Conservation (phyloP, 2,888 invertebrate genomes). For the Hesperia comma region DNA sequence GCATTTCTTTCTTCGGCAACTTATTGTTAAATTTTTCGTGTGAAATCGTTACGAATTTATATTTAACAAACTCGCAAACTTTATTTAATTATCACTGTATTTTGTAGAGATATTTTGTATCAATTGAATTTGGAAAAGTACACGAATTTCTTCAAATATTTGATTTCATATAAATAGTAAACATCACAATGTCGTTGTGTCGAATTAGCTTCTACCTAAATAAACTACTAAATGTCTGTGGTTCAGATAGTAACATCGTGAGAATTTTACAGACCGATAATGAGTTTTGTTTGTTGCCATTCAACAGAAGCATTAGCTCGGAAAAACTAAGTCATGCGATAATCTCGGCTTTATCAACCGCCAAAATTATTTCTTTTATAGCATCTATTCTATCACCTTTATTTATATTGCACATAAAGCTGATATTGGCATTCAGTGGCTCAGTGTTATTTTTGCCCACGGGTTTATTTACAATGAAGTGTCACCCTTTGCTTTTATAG, state of each 20-base stretch:
- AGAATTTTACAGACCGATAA: conserved; percentile 59
- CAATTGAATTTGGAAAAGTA: neutral
- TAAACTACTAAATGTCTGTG: neutral
- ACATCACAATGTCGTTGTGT: neutral
- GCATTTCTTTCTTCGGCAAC: conserved; percentile 34
- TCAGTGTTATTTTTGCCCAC: conserved; percentile 38
- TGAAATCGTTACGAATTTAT: conserved; percentile 13
- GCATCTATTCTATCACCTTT: neutral
- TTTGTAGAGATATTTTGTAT: too few species aligned
- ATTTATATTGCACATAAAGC: conserved; percentile 1
- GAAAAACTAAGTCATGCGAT: conserved; percentile 78
- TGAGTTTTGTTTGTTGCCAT: conserved; percentile 65
- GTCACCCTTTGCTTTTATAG: conserved; percentile 76
- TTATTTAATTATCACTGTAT: conserved; percentile 5
- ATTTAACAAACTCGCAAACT: conserved; percentile 20
- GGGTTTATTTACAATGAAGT: conserved; percentile 52
- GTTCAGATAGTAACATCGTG: conserved; percentile 53
- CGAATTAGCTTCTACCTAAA: neutral
- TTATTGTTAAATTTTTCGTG: conserved; percentile 27
- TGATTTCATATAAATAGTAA: neutral
- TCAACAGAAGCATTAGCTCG: conserved; percentile 74
- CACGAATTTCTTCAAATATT: neutral
- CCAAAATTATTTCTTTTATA: conserved; percentile 24
- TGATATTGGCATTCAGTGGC: conserved; percentile 2
- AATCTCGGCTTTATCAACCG: conserved; percentile 54